These are phyloP conservation scores for Tragelaphus strepsiceros DNA, from an alignment of 2,113 vertebrate species.

Conservation along the genomic window DNA sequence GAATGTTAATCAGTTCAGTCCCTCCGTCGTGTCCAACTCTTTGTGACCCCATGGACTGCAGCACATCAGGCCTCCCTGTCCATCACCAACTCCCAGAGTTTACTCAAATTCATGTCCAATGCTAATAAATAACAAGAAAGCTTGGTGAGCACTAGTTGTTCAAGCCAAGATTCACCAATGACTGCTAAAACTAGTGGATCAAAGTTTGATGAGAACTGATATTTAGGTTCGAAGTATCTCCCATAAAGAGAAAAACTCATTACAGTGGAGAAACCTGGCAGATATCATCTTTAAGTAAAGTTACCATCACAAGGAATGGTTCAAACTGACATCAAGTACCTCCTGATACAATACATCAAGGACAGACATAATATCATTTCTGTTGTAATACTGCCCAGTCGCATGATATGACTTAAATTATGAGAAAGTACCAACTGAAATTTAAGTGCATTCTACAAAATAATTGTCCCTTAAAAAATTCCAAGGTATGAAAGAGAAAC, in stretches of 20 bases:
- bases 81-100: neutral
- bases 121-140: neutral
- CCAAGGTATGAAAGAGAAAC: neutral
- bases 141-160: neutral
- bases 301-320: neutral
- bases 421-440: neutral
- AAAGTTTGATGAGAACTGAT: neutral
- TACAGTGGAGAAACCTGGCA: neutral
- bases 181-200: neutral
- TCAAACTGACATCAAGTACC: neutral
- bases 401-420: neutral
- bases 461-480: neutral
- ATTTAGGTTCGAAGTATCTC: neutral
- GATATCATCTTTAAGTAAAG: neutral
- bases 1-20: neutral
- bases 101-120: neutral
- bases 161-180: neutral
- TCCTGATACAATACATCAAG: rapidly evolving
- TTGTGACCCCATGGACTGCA: neutral
- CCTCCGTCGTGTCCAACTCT: neutral
- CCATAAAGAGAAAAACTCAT: neutral
- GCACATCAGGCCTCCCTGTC: neutral
- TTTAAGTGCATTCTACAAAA: neutral
- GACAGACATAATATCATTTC: neutral
- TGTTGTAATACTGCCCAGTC: neutral